Conservation (phyloP, 2,113 vertebrate species). For the Perognathus longimembris region DNA sequence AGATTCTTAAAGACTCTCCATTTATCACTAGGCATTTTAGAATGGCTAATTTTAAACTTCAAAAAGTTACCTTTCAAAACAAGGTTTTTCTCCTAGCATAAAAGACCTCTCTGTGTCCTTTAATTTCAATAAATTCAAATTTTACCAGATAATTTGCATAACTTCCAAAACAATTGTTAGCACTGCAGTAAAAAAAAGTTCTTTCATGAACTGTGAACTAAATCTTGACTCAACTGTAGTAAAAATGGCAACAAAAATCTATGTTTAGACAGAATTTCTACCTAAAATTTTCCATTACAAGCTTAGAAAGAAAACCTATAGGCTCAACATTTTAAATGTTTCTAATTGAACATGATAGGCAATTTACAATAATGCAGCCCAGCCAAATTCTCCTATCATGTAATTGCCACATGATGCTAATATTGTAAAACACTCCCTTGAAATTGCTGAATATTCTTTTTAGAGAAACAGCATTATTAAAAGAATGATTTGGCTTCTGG, state of each 20-base stretch:
- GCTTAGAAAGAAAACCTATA: background rate
- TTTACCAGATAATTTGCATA: background rate
- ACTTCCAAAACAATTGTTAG: constrained; percentile 19
- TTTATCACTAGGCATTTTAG: background rate
- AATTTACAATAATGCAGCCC: constrained; percentile 39
- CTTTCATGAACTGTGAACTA: constrained; percentile 38
- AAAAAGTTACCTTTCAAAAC: constrained; percentile 51
- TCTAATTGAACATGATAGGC: constrained; percentile 31
- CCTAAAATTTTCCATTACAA: constrained; percentile 36
- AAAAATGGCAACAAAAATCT: constrained; percentile 41
- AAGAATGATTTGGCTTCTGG: constrained; percentile 19
- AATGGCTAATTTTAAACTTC: constrained; percentile 24
- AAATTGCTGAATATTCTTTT: constrained; percentile 13
- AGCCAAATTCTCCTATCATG: background rate
- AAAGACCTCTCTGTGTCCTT: constrained; percentile 11
- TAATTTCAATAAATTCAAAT: constrained; percentile 33
- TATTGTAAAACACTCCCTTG: constrained; percentile 7
- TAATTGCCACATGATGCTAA: constrained; percentile 7
- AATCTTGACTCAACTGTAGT: constrained; percentile 13
- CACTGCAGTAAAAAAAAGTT: constrained; percentile 32
- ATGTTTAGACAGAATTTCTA: background rate
- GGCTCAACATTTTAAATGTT: constrained; percentile 52
- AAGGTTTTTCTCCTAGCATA: background rate
- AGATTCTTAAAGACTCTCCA: background rate
- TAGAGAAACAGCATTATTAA: constrained; percentile 6